Evolutionary conservation across 2,888 invertebrate species (phyloP), one percentile per base, ranked within the genome.

Genomic region (Rhamphomyia laevipes): DNA sequence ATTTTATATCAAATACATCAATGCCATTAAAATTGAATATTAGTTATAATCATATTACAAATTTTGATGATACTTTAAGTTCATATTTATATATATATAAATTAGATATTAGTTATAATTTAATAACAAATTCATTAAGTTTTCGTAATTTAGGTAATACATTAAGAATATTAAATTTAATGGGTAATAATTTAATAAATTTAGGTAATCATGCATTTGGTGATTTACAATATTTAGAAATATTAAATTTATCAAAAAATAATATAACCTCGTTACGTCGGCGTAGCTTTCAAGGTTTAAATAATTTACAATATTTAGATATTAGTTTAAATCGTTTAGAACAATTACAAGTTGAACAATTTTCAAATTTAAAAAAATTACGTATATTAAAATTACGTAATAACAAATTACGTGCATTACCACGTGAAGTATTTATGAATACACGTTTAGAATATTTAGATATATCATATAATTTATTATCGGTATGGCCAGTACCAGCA

Each of bases 381-480:
- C 74, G 87, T 50, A 80, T 86, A 53, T 67, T 91, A 38, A 81
- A 85, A 66, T 67, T 91, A 52, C 78, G 81, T 54, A 76, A 78
- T 51, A 90, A 90, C 65, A 77, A 78, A 55, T 68, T 91, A 55
- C 77, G 81, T 59, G 78, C 86, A 12, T 69, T 90, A 38, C 84
- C 87, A 0, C 77, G 84, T 49, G 87, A 87, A 56, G 80, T 86
- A 7, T 87, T 89, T 64, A 81, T 82, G 64, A 85, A 84, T 55
- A 88, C 88, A 0, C 77, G 82, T 16, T 71, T 90, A 46, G 89
- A 89, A 64, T 83, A 84, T 65, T 71, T 92, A 45, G 86, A 90
- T 64, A 74, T 92, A 55, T 82, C 86, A 55, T 76, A 77, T 56
- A 90, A 91, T 63, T 82, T 81, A 56, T 79, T 91, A 58, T 78